Base-by-base conservation (phyloP, 2,113 vertebrate genomes). In the Xiphorhynchus elegans region DNA sequence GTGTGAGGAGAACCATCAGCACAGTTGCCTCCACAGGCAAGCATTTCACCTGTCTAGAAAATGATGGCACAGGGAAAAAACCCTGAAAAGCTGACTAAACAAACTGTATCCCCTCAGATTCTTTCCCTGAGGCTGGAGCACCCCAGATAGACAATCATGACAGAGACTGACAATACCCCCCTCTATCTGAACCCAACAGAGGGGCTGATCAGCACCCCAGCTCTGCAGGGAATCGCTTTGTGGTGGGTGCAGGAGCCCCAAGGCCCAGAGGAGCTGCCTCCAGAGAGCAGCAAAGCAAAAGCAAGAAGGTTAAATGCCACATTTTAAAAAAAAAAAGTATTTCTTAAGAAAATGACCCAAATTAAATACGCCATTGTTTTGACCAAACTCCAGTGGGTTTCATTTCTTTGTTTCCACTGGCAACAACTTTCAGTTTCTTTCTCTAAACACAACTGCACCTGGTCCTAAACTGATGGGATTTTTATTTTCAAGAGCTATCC, bases 401-500 rank as follows among this genome's bases (percentile, higher is more conserved):
- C 77, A 78, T 81, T 49, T 66, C 52, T 44, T 90, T 83, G 56
- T 83, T 85, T 56, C 72, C 75, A 40, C 60, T 13, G 0, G 31
- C 17, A 20, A 28, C 72, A 90, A 49, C 87, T 94, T 95, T 87
- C 75, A 66, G 69, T 95, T 97, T 96, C 94, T 84, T 70, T 89
- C 74, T 91, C 79, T 69, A 64, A 76, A 64, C 9, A 76, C 35
- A 77, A 50, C 28, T 31, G n/a, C 50, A 76, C 31, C 67, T 68
- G 44, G 24, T 53, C 56, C 69, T 68, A 85, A 23, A 40, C 28
- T 24, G 6, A 29, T 6, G 62, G 24, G 2, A 25, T 55, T 63
- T 74, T 26, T 19, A 55, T 42, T 42, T 0, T 39, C 25, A 58
- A 70, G 55, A 46, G 5, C 16, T 58, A 29, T 24, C 14, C 29